Percentiles rank a stretch among this genome's conserved stretches.
These are phyloP conservation scores for Lethocerus indicus DNA, from an alignment of 1,140 invertebrate species.

Conservation along the genomic window DNA sequence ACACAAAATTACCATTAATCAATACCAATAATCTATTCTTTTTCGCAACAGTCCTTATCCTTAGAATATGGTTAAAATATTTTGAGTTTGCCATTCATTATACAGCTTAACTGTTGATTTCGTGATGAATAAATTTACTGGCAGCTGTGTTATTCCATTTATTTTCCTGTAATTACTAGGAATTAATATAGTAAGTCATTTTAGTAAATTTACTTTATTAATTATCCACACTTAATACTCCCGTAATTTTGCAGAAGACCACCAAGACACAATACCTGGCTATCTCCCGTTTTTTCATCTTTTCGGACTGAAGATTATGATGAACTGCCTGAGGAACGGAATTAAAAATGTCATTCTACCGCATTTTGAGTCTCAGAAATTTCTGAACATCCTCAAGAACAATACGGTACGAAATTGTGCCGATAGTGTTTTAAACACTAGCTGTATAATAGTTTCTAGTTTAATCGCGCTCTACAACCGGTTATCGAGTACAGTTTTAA, in stretches of 20 bases:
- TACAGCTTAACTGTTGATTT: too few relatives aligned
- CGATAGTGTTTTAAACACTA: not conserved
- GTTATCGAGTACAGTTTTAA: not conserved
- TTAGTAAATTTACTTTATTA: not conserved
- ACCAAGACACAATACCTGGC: constrained; percentile 33
- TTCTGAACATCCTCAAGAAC: not conserved
- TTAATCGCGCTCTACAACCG: not conserved
- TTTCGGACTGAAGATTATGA: constrained; percentile 46
- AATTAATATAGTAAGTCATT: too few relatives aligned
- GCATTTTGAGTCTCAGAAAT: not conserved
- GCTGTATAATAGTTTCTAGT: not conserved
- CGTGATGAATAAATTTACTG: too few relatives aligned
- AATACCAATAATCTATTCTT: too few relatives aligned
- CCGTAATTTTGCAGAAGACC: constrained; percentile 25
- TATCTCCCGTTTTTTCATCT: constrained; percentile 75
- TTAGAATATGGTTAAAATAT: too few relatives aligned
- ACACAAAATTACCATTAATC: too few relatives aligned
- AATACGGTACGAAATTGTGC: not conserved
- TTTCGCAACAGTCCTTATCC: too few relatives aligned
- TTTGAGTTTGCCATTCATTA: too few relatives aligned
- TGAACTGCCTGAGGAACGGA: constrained; percentile 16
- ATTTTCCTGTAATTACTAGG: too few relatives aligned
- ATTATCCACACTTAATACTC: not conserved
- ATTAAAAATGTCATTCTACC: not conserved
- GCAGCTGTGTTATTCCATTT: too few relatives aligned